phyloP scores from a whole-genome alignment of 2,888 invertebrate genomes.

The Hetaerina titia region DNA sequence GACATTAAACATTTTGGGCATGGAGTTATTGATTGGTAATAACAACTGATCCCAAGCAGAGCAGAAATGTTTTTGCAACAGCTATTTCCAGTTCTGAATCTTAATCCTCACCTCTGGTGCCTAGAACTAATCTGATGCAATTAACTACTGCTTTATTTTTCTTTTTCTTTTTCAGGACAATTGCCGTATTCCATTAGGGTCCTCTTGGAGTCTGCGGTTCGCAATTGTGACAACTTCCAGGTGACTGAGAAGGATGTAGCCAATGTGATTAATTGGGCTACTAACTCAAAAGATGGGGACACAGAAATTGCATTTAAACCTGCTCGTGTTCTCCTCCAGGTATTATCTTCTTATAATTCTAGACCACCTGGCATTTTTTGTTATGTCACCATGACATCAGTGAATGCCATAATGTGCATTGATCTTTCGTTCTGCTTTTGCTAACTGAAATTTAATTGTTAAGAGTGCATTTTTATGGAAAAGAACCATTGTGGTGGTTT shows the following conservation, averaged over 20 bases:
- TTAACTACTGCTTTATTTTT: slow-evolving; percentile 48
- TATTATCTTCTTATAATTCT: slow-evolving; percentile 74
- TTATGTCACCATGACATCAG: not conserved
- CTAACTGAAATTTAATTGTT: no score
- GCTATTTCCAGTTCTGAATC: no score
- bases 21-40: no score
- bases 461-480: no score
- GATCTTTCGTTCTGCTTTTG: no score
- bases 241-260: slow-evolving; percentile 91
- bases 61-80: no score
- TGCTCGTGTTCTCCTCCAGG: slow-evolving; percentile 96
- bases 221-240: slow-evolving; percentile 98
- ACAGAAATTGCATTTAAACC: slow-evolving; percentile 98
- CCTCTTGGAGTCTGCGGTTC: slow-evolving; percentile 95
- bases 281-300: slow-evolving; percentile 79
- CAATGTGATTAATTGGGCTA: slow-evolving; percentile 91
- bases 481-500: no score
- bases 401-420: no score
- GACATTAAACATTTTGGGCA: no score
- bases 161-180: slow-evolving; percentile 80
- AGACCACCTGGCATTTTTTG: not conserved
- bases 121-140: not conserved
- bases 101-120: no score
- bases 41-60: no score
- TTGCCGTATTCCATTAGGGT: slow-evolving; percentile 96